phyloP scores from a whole-genome alignment of 2,113 vertebrate species.

The Chaetura pelagica region DNA sequence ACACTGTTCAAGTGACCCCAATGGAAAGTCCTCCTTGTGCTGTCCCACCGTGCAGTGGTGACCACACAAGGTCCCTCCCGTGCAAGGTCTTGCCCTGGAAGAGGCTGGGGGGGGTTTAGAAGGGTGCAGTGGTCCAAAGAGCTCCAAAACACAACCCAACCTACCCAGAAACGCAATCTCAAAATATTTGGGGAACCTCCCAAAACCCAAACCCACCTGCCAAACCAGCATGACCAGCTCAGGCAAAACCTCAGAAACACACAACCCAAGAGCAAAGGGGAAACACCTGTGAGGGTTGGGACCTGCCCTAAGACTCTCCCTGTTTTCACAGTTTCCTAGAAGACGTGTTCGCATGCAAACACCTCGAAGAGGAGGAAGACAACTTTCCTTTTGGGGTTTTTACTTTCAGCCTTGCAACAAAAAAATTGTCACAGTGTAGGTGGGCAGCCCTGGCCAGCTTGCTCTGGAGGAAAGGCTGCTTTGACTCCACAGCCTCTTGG shows the following conservation, averaged over 20 bases:
- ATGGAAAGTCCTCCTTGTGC: not conserved
- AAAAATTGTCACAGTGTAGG: conserved; percentile 50
- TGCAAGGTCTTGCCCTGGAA: not conserved
- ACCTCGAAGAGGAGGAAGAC: conserved; percentile 27
- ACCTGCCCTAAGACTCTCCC: not conserved
- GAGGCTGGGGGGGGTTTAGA: not conserved
- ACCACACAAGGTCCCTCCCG: not conserved
- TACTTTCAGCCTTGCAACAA: conserved; percentile 59
- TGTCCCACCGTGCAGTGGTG: not conserved
- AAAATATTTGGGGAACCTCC: not conserved
- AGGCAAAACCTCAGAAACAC: not conserved
- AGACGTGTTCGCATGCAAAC: conserved; percentile 27
- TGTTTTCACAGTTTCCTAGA: conserved; percentile 68
- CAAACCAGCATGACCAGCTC: not conserved
- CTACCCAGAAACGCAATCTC: not conserved
- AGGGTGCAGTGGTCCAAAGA: not conserved
- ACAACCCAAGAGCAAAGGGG: not conserved
- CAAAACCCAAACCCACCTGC: not conserved
- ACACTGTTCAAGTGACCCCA: not conserved
- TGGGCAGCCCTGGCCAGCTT: conserved; percentile 42
- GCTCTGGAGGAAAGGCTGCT: conserved; percentile 62
- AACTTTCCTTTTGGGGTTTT: conserved; percentile 64
- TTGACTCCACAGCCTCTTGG: conserved; percentile 54
- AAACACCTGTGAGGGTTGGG: not conserved
- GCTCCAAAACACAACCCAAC: not conserved